Conservation (phyloP, 2,888 invertebrate genomes). For the Oscheius sp. region DNA sequence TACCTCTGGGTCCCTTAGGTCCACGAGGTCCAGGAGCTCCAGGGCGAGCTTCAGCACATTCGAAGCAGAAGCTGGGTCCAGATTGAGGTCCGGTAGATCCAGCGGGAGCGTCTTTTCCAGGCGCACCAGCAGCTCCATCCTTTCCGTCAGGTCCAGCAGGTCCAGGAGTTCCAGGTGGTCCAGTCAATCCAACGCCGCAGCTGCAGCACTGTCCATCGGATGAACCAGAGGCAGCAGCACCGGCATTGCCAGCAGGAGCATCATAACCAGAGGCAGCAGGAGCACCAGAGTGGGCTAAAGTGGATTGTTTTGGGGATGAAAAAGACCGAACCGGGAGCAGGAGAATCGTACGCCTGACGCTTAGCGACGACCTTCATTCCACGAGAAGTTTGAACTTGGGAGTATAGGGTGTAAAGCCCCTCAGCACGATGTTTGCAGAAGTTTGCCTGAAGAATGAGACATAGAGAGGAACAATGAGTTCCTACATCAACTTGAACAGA, state of each 20-base stretch:
- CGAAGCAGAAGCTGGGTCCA: constrained; percentile 35
- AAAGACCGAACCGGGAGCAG: background rate
- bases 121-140: constrained; percentile 32
- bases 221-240: constrained; percentile 19
- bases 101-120: constrained; percentile 23
- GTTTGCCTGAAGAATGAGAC: constrained; percentile 14
- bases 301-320: background rate
- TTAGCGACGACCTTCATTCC: constrained; percentile 33
- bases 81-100: constrained; percentile 11
- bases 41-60: constrained; percentile 32
- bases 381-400: constrained; percentile 23
- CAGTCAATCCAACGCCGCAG: constrained; percentile 56
- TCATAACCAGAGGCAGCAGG: constrained; percentile 27
- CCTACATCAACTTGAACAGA: constrained; percentile 53
- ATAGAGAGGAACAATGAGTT: background rate
- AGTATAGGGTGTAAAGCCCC: constrained; percentile 33
- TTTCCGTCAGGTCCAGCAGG: constrained; percentile 30
- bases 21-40: constrained; percentile 37
- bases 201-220: constrained; percentile 52
- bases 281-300: constrained; percentile 2
- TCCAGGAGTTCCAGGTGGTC: constrained; percentile 41
- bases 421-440: constrained; percentile 38
- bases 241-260: constrained; percentile 10
- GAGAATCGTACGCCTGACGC: constrained; percentile 48
- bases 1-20: constrained; percentile 33